phyloP scores from a whole-genome alignment of 2,888 invertebrate species.

The Netelia fuscicornis region DNA sequence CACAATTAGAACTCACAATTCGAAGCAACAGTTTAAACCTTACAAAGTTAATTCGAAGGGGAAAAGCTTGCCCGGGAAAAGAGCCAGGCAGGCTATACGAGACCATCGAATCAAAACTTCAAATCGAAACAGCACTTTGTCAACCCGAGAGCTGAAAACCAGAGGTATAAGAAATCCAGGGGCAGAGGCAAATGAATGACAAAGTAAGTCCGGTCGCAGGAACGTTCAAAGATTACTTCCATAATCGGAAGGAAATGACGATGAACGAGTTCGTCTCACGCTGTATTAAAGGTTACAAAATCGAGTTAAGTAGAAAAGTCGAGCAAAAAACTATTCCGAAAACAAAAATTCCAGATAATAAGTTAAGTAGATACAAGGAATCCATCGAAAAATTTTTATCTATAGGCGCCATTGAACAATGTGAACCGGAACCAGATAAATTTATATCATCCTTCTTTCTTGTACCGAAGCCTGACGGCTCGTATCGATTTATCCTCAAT shows the following conservation, averaged over 20 bases:
- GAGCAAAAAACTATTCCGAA: constrained; percentile 12
- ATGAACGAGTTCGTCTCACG: constrained; percentile 41
- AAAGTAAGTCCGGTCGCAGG: constrained; percentile 54
- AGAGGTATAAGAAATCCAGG: constrained; percentile 3
- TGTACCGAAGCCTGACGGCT: constrained; percentile 58
- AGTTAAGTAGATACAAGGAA: constrained; percentile 25
- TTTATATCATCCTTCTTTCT: constrained; percentile 65
- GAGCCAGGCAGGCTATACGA: constrained; percentile 1
- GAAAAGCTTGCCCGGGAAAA: constrained; percentile 22
- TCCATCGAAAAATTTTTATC: constrained; percentile 42
- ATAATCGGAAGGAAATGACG: constrained; percentile 52
- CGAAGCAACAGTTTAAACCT: constrained; percentile 9
- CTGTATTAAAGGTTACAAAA: constrained; percentile 46
- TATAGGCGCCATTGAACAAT: constrained; percentile 53
- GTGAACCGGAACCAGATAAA: constrained; percentile 39
- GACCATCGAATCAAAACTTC: constrained; percentile 25
- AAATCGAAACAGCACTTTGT: constrained; percentile 21
- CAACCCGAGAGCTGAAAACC: neutral
- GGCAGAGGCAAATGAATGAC: constrained; percentile 15
- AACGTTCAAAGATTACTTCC: constrained; percentile 29
- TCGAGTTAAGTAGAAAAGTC: constrained; percentile 23
- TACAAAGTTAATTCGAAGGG: constrained; percentile 6
- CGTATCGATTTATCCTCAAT: constrained; percentile 62
- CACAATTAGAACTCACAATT: constrained; percentile 1
- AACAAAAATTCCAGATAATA: constrained; percentile 2